Evolutionary conservation across 2,797 vertebrate species (phyloP), one percentile per base, ranked within the genome.

Genomic region (Propithecus perrieri): DNA sequence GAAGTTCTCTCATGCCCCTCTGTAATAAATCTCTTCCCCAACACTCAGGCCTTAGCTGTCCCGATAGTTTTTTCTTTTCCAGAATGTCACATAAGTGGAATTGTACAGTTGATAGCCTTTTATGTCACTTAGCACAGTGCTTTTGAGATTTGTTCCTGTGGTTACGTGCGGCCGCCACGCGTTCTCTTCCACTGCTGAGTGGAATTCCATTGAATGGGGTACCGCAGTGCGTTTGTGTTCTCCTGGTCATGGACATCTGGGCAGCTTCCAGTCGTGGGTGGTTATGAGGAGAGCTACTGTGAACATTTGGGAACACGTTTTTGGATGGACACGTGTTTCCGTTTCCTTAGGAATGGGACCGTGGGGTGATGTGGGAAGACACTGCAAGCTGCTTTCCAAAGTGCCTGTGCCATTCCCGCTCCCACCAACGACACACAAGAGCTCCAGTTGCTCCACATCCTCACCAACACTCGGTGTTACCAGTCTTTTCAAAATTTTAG

Each of bases 391-490:
- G 3, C 30, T 57, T n/a, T 46, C 69, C 10, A 10, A 5, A 3
- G 2, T 20, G 13, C 30, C 59, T 79, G 22, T 9, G 17, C 46
- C 5, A 0, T 20, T 71, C 33, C 53, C 50, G 20, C 9, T 59
- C 50, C 15, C 53, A 18, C n/a, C 12, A 6, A 2, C 8, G 15
- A 1, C 5, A 0, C 20, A 0, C 33, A 7, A 5, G 46, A 22
- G 53, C 35, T 14, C 35, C 10, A 0, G 7, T 3, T 4, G n/a
- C 41, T 41, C 46, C 22, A 0, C 1, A 0, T 14, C 46, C 33
- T 87, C 67, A 7, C 22, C 85, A 41, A 4, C 65, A 53, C 69
- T 48, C 59, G 67, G 3, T 15, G 20, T 24, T 30, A 38, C 1
- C 4, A 3, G 24, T 38, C 85, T 80, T 84, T 53, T 55, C 43